Evolutionary conservation across 2,888 invertebrate species (phyloP), one percentile per base, ranked within the genome.

Genomic region (Rhodophaea formosa): DNA sequence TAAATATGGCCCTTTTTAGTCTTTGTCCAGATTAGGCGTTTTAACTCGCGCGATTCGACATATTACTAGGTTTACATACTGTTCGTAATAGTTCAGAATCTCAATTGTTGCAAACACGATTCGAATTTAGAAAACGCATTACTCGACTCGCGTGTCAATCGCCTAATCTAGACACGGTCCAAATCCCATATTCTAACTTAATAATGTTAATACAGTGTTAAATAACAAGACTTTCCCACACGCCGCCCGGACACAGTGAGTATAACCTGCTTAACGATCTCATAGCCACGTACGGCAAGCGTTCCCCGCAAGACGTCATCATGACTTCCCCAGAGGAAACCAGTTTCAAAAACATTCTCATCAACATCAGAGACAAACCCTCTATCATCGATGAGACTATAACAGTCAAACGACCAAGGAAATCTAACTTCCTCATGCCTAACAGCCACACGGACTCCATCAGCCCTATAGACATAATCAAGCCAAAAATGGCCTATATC

Each of bases 321-420:
- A 92, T 93, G 91, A 74, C 84, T 3, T 89, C 92, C 12, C 90
- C 90, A 0, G 90, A 90, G 12, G 88, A 89, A 53, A 73, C 80
- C 7, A 86, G 79, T 68, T 87, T 82, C 75, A 90, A 90, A 71
- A 90, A 86, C 75, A 86, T 89, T 8, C 78, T 88, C 1, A 87
- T 91, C 17, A 87, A 88, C 0, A 85, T 90, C 7, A 59, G 88
- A 46, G 90, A 89, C 68, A 82, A 77, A 62, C 88, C 89, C 0
- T 75, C 82, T 0, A 84, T 86, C 7, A 67, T 81, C 0, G 89
- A 87, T 59, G 90, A 86, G 63, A 87, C 83, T 0, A 75, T 88
- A 55, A 82, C 83, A 0, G 79, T 86, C 0, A 90, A 89, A 65
- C 70, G 84, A 5, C 71, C 84, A 0, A 75, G 79, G 45, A 89